These are phyloP conservation scores for Erebia palarica DNA, from an alignment of 2,888 invertebrate species.

Conservation along the genomic window DNA sequence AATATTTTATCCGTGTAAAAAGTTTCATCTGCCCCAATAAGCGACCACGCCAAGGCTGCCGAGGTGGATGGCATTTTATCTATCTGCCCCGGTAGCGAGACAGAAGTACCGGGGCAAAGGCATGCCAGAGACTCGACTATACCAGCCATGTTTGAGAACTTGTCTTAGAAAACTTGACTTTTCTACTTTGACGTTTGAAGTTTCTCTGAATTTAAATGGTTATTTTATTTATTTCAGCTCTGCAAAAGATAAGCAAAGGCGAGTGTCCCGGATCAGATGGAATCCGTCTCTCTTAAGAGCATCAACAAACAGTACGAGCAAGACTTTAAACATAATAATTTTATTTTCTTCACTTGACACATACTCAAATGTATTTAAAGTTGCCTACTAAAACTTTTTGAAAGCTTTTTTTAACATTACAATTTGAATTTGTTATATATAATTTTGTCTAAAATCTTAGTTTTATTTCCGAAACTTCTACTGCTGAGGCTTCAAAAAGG, in stretches of 20 bases:
- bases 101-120: too few species aligned
- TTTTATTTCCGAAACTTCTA: neutral
- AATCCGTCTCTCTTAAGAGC: constrained; percentile 81
- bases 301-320: neutral
- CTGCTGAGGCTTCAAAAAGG: too few species aligned
- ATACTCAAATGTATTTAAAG: constrained; percentile 9
- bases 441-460: neutral
- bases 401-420: constrained; percentile 2
- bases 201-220: neutral
- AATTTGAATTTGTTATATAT: neutral
- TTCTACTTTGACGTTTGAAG: too few species aligned
- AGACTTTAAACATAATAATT: neutral
- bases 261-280: constrained; percentile 85
- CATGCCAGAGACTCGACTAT: too few species aligned
- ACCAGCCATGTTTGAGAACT: too few species aligned
- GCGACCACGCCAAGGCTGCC: too few species aligned
- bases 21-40: too few species aligned
- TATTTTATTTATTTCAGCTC: constrained; percentile 70
- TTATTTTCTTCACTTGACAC: neutral
- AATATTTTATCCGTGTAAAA: too few species aligned
- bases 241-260: constrained; percentile 83
- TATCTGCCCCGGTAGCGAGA: too few species aligned
- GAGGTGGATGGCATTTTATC: too few species aligned
- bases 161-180: too few species aligned
- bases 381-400: neutral